Base-by-base conservation (phyloP, 1,140 invertebrate species). In the Carcinoscorpius rotundicauda region DNA sequence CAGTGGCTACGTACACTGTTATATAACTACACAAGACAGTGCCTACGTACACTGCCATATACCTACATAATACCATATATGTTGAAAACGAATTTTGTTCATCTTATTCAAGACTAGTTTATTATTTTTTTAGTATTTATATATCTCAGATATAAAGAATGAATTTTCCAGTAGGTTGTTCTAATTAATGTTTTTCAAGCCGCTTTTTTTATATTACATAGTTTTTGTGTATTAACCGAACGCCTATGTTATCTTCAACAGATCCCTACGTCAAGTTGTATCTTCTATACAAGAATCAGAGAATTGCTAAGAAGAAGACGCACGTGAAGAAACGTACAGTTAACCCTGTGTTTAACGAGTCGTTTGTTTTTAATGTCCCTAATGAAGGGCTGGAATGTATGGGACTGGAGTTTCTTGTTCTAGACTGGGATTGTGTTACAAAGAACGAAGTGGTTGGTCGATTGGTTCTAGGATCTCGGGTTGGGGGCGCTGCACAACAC, bases 331-430 rank as follows among this genome's bases (percentile, higher is more conserved):
- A 97, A 76, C 84, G 93, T 52, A 98, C 95, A 3, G 80, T 96
- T 64, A 96, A 94, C 79, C 97, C 97, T 0, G 92, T 98, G 60
- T 99, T 97, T 80, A 98, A 98, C 79, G 95, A 98, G 79, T 94
- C 91, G 11, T 97, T 84, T 73, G 76, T 81, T 5, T 84, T 84
- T 71, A 82, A 83, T 66, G 76, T 84, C 10, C 81, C 82, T 11
- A 85, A 85, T 66, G 88, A 91, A 73, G 86, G 86, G 29, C 83
- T 97, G 60, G 87, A 91, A 71, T 89, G 87, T 73, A 87, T 97
- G 60, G 90, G 88, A 62, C 81, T 97, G 51, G 92, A 97, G 76
- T 87, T 98, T 73, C 83, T 94, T 71, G 83, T 98, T 60, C 82
- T 97, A 3, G 94, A 97, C 77, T 97, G 93, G 91, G 94, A 97